phyloP scores from a whole-genome alignment of 2,797 vertebrate species.

The Lindbergichthys nudifrons region DNA sequence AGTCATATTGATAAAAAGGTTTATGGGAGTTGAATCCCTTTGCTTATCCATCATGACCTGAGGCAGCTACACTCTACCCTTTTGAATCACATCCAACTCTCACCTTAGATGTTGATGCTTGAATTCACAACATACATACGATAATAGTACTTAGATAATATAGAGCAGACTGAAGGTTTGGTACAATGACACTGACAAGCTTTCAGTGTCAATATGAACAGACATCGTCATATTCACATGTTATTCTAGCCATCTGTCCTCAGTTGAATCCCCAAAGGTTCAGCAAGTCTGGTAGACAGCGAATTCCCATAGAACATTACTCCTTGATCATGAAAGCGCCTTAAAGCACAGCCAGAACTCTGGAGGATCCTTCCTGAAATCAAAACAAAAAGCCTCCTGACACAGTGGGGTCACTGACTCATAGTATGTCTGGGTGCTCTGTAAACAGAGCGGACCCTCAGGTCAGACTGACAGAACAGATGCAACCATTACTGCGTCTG shows the following conservation, averaged over 20 bases:
- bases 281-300: not conserved
- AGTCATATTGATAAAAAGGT: constrained; percentile 50
- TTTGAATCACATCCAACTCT: constrained; percentile 40
- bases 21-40: constrained; percentile 47
- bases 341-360: constrained; percentile 25
- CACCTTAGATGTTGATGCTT: constrained; percentile 33
- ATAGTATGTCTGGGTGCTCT: constrained; percentile 46
- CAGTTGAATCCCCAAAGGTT: constrained; percentile 30
- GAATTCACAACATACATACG: constrained; percentile 31
- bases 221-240: constrained; percentile 9
- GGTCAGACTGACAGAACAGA: constrained; percentile 67
- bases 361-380: constrained; percentile 41
- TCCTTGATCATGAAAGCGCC: constrained; percentile 30
- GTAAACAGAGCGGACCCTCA: constrained; percentile 55
- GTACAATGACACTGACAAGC: constrained; percentile 18
- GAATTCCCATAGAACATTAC: constrained; percentile 40
- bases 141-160: constrained; percentile 20
- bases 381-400: constrained; percentile 61
- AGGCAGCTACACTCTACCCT: constrained; percentile 34
- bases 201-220: constrained; percentile 8
- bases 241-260: constrained; percentile 26
- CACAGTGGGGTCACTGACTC: constrained; percentile 51
- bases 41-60: constrained; percentile 43
- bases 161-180: constrained; percentile 10
- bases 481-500: constrained; percentile 60